Percentiles rank a stretch among this genome's conserved stretches.
Conservation (phyloP, 2,113 vertebrate genomes). For the Corvus moneduloides region DNA sequence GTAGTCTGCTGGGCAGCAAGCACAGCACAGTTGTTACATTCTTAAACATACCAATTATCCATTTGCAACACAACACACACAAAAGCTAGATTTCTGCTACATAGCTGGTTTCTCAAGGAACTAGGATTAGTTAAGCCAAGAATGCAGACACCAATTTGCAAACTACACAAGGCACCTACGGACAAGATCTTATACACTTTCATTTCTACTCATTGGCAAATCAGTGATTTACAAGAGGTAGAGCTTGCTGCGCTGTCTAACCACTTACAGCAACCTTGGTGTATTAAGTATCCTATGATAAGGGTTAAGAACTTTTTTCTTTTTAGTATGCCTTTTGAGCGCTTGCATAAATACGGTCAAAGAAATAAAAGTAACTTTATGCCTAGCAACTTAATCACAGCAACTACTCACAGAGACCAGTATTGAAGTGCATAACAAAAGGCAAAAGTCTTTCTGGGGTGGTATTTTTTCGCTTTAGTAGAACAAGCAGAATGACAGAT, state of each 20-base stretch:
- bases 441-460: background rate
- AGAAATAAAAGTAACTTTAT: background rate
- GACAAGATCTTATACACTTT: background rate
- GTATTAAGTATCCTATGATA: background rate
- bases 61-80: background rate
- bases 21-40: background rate
- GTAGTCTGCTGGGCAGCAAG: background rate
- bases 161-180: background rate
- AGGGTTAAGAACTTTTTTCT: background rate
- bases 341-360: background rate
- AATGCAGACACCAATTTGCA: background rate
- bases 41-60: background rate
- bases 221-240: background rate
- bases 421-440: background rate
- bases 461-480: background rate
- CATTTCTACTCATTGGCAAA: background rate
- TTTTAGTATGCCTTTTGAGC: background rate
- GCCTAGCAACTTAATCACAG: background rate
- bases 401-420: background rate
- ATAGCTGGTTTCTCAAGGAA: background rate
- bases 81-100: background rate
- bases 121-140: background rate
- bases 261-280: background rate
- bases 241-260: background rate
- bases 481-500: background rate